Conservation (phyloP, 1,140 invertebrate species). For the Brachionus plicatilis region DNA sequence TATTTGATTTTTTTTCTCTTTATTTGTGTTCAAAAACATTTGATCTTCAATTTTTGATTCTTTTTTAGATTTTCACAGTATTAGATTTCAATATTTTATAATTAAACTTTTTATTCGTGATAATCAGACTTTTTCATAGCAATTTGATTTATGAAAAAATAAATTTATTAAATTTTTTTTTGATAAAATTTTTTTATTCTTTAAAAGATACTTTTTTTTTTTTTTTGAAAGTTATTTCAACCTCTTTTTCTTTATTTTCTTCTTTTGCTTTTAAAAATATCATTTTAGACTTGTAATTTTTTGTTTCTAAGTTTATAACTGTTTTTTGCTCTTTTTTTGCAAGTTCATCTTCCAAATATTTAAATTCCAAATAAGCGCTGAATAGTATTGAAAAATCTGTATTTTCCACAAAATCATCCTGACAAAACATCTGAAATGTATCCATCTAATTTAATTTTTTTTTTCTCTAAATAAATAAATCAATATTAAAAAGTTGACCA, state of each 20-base stretch:
- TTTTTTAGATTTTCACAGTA: background rate
- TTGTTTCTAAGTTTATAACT: background rate
- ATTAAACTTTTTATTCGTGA: too few relatives aligned
- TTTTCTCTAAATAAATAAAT: background rate
- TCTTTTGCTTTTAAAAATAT: too few relatives aligned
- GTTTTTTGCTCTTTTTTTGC: background rate
- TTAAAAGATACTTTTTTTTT: background rate
- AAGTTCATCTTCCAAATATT: background rate
- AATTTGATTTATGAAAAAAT: background rate
- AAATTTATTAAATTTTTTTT: background rate
- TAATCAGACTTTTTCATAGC: background rate
- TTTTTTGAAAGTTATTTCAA: background rate
- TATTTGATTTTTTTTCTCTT: background rate
- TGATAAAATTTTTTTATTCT: background rate
- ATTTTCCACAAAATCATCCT: background rate
- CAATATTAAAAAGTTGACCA: too few relatives aligned
- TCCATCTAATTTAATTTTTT: background rate
- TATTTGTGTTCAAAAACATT: background rate
- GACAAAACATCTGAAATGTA: background rate
- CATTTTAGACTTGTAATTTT: background rate
- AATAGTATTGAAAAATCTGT: background rate
- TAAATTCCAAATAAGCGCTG: background rate
- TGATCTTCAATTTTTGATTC: background rate
- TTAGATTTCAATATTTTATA: background rate
- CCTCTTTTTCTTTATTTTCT: background rate